Evolutionary conservation across 2,888 invertebrate genomes (phyloP).

Genomic region (Drosophila subquinaria): DNA sequence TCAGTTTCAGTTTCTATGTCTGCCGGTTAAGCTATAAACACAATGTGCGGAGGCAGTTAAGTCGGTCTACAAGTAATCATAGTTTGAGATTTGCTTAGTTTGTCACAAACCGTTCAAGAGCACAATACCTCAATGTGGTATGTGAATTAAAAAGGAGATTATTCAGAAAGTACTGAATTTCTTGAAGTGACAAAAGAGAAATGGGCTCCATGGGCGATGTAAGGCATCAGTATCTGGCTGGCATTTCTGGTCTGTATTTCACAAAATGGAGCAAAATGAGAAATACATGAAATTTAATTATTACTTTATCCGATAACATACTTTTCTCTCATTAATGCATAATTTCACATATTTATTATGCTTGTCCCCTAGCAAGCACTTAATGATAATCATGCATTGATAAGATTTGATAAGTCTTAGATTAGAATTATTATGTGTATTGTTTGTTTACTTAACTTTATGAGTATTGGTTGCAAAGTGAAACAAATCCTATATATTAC

Average conservation of each 20-base stretch:
- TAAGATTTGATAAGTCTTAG: neutral
- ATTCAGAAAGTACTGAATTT: neutral
- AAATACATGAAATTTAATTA: neutral
- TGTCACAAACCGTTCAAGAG: neutral
- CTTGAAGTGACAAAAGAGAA: neutral
- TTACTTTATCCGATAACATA: neutral
- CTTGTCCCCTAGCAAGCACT: no score
- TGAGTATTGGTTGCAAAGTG: no score
- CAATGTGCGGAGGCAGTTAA: no score
- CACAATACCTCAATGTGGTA: neutral
- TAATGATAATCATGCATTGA: neutral
- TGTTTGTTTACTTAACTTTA: neutral
- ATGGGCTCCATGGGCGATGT: neutral
- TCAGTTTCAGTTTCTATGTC: slow-evolving; percentile 13
- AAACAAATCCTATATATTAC: no score
- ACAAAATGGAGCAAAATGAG: neutral
- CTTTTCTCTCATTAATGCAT: no score
- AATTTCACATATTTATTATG: no score
- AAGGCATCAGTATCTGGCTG: slow-evolving; percentile 21
- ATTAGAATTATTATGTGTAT: neutral
- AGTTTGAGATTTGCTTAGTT: slow-evolving; percentile 1
- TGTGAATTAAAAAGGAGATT: neutral
- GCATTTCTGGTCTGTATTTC: slow-evolving; percentile 24
- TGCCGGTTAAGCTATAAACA: slow-evolving; percentile 1
- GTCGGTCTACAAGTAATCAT: neutral